Conservation (phyloP, 1,140 invertebrate genomes). For the Penaeus indicus region DNA sequence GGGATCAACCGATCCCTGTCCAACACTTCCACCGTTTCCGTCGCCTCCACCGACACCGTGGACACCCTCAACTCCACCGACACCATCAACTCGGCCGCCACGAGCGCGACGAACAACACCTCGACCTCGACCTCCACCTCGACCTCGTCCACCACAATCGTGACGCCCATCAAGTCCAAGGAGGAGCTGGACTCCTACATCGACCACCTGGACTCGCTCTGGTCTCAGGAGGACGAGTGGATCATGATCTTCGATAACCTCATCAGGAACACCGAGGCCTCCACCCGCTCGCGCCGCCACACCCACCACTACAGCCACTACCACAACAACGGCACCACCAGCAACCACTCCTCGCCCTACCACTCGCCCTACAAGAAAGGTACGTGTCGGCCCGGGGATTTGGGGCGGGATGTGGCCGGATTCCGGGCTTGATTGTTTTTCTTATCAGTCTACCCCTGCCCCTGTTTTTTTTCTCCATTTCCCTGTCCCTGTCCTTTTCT, state of each 20-base stretch:
- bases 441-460: not conserved
- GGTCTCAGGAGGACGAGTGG: constrained; percentile 64
- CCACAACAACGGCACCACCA: constrained; percentile 57
- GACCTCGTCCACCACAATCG: constrained; percentile 53
- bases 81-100: constrained; percentile 46
- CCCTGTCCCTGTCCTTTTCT: not conserved
- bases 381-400: not conserved
- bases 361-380: constrained; percentile 50
- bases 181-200: constrained; percentile 62
- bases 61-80: constrained; percentile 32
- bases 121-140: constrained; percentile 43
- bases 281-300: constrained; percentile 49
- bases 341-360: constrained; percentile 56
- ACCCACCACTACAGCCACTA: constrained; percentile 60
- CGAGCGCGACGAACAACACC: constrained; percentile 47
- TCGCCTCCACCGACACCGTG: constrained; percentile 31
- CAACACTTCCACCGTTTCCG: constrained; percentile 56
- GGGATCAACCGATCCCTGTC: constrained; percentile 51
- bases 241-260: constrained; percentile 66
- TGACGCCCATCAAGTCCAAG: constrained; percentile 63
- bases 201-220: constrained; percentile 62
- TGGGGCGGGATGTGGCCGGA: not conserved
- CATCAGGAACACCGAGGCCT: constrained; percentile 59
- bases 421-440: not conserved
- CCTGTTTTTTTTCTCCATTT: not conserved